Evolutionary conservation across 2,113 vertebrate genomes (phyloP).

Genomic region (Pelmatolapia mariae): DNA sequence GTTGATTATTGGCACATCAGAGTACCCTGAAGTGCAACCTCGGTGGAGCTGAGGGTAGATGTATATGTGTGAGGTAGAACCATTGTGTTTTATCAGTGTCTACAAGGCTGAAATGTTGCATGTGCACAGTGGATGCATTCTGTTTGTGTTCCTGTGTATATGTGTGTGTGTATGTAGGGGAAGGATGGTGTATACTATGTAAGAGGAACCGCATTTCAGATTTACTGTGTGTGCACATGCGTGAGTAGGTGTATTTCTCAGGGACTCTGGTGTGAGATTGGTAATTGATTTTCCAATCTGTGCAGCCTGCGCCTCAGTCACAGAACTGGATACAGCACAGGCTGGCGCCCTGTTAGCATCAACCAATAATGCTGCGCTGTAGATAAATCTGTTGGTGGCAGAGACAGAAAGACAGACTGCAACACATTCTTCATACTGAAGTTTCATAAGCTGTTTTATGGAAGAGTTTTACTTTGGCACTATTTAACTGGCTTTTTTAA

Average conservation of each 20-base stretch:
- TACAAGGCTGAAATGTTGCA: neutral
- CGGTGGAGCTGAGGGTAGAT: neutral
- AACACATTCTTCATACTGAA: neutral
- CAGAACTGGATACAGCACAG: conserved; percentile 32
- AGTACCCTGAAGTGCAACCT: neutral
- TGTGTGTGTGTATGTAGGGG: neutral
- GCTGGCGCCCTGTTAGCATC: conserved; percentile 43
- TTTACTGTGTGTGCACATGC: neutral
- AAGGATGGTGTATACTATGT: neutral
- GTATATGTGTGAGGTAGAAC: neutral
- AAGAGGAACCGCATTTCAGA: neutral
- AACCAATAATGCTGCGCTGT: neutral
- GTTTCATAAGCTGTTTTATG: neutral
- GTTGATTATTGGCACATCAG: conserved; percentile 2
- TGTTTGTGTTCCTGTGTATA: neutral
- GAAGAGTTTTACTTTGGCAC: neutral
- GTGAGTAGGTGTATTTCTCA: neutral
- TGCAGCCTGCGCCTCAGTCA: conserved; percentile 20
- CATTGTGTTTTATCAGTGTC: neutral
- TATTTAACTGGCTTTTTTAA: neutral
- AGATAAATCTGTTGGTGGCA: neutral
- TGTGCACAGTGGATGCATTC: neutral
- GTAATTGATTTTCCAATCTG: conserved; percentile 53
- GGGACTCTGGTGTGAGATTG: conserved; percentile 24
- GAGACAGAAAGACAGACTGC: neutral